These are phyloP conservation scores for Pherbina coryleti DNA, from an alignment of 2,888 invertebrate species.

Conservation along the genomic window DNA sequence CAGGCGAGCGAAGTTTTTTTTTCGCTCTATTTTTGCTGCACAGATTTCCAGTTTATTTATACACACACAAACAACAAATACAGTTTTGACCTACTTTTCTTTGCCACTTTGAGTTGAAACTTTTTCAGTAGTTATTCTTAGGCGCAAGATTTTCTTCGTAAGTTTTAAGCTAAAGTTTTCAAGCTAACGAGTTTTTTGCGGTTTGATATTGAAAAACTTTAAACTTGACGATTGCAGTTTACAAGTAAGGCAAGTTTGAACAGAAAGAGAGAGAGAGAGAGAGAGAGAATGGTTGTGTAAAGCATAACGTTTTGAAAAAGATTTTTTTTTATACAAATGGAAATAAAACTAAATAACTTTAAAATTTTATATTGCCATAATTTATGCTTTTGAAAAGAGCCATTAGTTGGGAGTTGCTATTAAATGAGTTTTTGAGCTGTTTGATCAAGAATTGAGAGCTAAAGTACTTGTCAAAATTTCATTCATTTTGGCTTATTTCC, in stretches of 20 bases:
- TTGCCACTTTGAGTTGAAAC: not conserved
- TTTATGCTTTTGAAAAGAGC: too few relatives aligned
- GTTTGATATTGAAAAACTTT: slow-evolving; percentile 33
- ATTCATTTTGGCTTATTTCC: too few relatives aligned
- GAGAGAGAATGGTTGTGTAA: too few relatives aligned
- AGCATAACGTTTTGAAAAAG: too few relatives aligned
- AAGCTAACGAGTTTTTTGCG: slow-evolving; percentile 14
- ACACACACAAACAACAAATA: not conserved
- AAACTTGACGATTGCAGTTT: slow-evolving; percentile 4
- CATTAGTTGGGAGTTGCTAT: too few relatives aligned
- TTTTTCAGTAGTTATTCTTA: not conserved
- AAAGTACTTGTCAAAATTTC: too few relatives aligned
- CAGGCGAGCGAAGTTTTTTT: not conserved
- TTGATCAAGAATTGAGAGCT: too few relatives aligned
- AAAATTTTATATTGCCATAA: too few relatives aligned
- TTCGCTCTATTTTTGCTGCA: not conserved
- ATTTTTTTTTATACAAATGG: too few relatives aligned
- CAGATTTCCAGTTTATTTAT: not conserved
- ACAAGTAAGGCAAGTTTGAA: not conserved
- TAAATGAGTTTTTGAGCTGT: too few relatives aligned
- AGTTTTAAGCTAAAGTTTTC: slow-evolving; percentile 12
- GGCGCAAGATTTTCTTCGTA: slow-evolving; percentile 4
- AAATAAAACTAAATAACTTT: too few relatives aligned
- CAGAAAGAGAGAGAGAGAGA: too few relatives aligned
- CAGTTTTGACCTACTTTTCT: slow-evolving; percentile 1